Evolutionary conservation across 2,888 invertebrate species (phyloP), one percentile per base, ranked within the genome.

Genomic region (Biston betularia): DNA sequence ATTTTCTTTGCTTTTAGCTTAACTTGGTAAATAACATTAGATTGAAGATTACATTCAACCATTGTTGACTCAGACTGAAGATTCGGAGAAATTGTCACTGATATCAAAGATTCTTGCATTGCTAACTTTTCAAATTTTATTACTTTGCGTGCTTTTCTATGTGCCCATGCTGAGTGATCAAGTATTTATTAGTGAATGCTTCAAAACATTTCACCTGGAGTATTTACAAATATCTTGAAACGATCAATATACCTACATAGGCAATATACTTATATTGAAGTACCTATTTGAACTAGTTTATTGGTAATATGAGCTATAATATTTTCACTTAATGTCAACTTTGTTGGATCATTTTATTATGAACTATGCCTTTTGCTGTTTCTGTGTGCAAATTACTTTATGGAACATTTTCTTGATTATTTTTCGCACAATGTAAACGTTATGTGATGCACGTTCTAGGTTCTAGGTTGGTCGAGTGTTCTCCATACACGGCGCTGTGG

Each of bases 1-100:
- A 24, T 24, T 24, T 24, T 24, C 24, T 24, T 24, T 24, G 24
- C 24, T 24, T 24, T 24, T 24, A 24, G 24, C 24, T 24, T 1
- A 24, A 24, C 1, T 24, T 24, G 24, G 24, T 24, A 24, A 24
- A 24, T 24, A 24, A 24, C 38, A 1, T 38, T 38, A 38, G 38
- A 38, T 38, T 6, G 35, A 5, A 9, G 11, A 24, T 12, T 7
- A 10, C 6, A 24, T 54, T 44, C 33, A n/a, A 8, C 44, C 2
- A 14, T 14, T 34, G n/a, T n/a, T 56, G 7, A 33, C 33, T 33
- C 8, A 45, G 15, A 10, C 3, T 48, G 10, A 33, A 24, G 11
- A 24, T 48, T 6, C 24, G n/a, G 34, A 40, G 49, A 49, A 49
- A 49, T 49, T 58, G 58, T 49, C 58, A 58, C 58, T 58, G 15